Base-by-base conservation (phyloP, 1,140 invertebrate genomes). In the Goniozus legneri region DNA sequence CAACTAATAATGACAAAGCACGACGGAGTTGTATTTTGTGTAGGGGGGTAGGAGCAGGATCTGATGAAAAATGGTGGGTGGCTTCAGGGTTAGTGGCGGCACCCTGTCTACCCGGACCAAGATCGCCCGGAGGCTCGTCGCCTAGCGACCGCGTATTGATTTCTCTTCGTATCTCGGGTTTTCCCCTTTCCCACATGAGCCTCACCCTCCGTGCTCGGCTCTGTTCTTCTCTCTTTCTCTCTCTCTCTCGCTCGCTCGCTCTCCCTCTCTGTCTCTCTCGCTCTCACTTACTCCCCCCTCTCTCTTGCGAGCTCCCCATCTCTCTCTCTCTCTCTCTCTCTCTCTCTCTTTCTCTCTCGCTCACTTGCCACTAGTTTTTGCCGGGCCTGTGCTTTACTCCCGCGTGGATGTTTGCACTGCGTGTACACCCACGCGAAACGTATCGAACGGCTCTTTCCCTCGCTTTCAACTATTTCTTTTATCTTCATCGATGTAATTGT, bases 81-180 rank as follows among this genome's bases (percentile, higher is more conserved):
- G 52, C 42, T 52, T 48, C 46, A 43, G 53, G 62, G 58, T 58
- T 64, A 64, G 60, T 72, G 71, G 74, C 74, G 74, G 73, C 74
- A 76, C 73, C 67, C 74, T 75, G 74, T 76, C 74, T 76, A 75
- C 70, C 71, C 69, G 70, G 72, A 75, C 70, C 68, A 64, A 57
- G 68, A 71, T 71, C 60, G 69, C 71, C n/a, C 64, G 69, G 72
- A 74, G 73, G 70, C 72, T 72, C 65, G 72, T 75, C 74, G 71
- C 72, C 69, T 75, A 74, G 72, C 71, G 64, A 74, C 71, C 58
- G 62, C 63, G 72, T 74, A 75, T 75, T 76, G 72, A 75, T 76
- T 71, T 74, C 67, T 54, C 55, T 56, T 60, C 60, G 61, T 71
- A 70, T 70, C 65, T 69, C 71, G 64, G 60, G 56, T 62, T 70